These are phyloP conservation scores for Rallus limicola DNA, from an alignment of 2,113 vertebrate genomes.

Conservation along the genomic window DNA sequence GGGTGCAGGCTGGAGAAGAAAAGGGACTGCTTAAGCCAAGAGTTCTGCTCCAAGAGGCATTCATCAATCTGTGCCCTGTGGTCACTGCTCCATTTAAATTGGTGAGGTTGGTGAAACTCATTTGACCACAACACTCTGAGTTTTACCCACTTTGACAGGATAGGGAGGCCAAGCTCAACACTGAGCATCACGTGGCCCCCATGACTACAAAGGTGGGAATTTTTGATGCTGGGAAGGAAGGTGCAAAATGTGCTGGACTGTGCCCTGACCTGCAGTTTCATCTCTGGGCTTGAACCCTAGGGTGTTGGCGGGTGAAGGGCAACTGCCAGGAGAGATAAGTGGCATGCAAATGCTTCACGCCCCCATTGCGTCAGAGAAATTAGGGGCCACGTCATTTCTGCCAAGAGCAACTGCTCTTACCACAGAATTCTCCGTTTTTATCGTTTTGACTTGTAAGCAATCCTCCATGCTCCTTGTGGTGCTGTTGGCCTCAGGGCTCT, in stretches of 20 bases:
- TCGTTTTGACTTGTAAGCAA: constrained; percentile 86
- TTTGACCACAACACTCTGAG: background rate
- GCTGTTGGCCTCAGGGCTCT: constrained; percentile 82
- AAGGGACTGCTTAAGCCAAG: background rate
- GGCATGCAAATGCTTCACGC: background rate
- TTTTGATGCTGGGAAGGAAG: background rate
- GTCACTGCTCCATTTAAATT: background rate
- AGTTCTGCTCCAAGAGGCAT: background rate
- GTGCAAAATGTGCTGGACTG: background rate
- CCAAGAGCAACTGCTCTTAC: constrained; percentile 77
- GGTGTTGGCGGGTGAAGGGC: background rate
- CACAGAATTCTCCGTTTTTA: constrained; percentile 94
- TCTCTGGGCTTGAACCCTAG: background rate
- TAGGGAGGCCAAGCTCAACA: background rate
- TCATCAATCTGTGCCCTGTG: background rate
- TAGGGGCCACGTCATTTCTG: fast-evolving
- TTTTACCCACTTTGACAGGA: background rate
- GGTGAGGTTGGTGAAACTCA: background rate
- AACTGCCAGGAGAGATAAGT: background rate
- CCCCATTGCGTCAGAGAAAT: background rate
- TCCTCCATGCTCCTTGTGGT: constrained; percentile 83
- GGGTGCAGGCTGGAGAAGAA: background rate
- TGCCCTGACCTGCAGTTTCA: constrained; percentile 13
- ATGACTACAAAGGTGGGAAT: background rate
- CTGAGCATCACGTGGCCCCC: background rate